phyloP scores from a whole-genome alignment of 1,140 invertebrate genomes.

The Himalopsyche phryganea region DNA sequence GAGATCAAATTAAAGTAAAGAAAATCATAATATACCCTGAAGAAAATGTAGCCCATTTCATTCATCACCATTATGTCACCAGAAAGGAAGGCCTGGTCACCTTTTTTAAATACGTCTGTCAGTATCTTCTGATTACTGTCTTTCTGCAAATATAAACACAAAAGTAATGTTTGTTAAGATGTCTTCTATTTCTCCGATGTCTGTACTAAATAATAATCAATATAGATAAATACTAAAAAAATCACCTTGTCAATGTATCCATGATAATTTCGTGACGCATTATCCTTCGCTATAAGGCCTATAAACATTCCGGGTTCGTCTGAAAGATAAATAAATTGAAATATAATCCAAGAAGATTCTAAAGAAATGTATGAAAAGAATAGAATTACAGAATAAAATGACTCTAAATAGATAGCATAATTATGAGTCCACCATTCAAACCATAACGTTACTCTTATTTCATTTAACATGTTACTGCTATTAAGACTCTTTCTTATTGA shows the following conservation, averaged over 20 bases:
- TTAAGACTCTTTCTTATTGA: too few species aligned
- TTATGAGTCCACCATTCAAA: too few species aligned
- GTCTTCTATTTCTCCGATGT: too few species aligned
- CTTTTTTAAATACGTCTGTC: conserved; percentile 73
- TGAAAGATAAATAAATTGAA: conserved; percentile 39
- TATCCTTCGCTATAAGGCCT: conserved; percentile 87
- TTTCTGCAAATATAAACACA: conserved; percentile 38
- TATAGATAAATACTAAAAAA: too few species aligned
- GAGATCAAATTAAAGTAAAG: too few species aligned
- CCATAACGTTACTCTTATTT: too few species aligned
- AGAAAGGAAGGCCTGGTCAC: conserved; percentile 80
- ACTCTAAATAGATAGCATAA: too few species aligned
- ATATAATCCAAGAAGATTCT: too few species aligned
- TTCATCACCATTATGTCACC: conserved; percentile 83
- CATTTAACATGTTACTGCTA: too few species aligned
- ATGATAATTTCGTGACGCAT: conserved; percentile 76
- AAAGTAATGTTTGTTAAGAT: background rate
- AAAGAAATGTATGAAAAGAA: too few species aligned
- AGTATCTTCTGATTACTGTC: conserved; percentile 86
- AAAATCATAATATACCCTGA: conserved; percentile 45
- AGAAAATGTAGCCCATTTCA: conserved; percentile 80
- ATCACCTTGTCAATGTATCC: conserved; percentile 85
- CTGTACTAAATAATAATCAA: too few species aligned
- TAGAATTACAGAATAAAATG: too few species aligned
- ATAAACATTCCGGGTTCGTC: conserved; percentile 96